Conservation (phyloP, 2,797 vertebrate species). For the Sandelia bainsii region DNA sequence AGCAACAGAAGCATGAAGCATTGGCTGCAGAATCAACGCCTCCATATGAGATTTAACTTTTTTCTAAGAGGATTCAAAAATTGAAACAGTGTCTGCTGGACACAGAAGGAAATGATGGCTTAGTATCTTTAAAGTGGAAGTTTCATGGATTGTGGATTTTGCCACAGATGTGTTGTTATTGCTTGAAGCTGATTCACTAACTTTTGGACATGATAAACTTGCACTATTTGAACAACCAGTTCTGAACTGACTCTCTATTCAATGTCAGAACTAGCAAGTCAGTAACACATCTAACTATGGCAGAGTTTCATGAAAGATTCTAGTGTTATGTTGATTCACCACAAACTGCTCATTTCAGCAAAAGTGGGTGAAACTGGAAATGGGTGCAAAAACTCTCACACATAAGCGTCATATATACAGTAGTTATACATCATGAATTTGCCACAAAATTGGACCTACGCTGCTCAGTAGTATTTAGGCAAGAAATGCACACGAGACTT, state of each 20-base stretch:
- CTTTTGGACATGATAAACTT: background rate
- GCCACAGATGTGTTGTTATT: background rate
- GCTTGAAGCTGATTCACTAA: background rate
- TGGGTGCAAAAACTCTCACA: background rate
- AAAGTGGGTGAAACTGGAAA: conserved; percentile 11
- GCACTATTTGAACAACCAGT: background rate
- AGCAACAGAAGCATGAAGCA: conserved; percentile 59
- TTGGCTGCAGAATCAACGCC: conserved; percentile 43
- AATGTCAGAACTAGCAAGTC: background rate
- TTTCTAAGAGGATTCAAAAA: conserved; percentile 51
- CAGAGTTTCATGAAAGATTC: background rate
- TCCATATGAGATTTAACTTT: conserved; percentile 41
- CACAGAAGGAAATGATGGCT: conserved; percentile 27
- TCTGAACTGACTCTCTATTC: background rate
- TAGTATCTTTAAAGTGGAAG: conserved; percentile 19
- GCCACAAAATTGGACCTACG: background rate
- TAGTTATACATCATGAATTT: background rate
- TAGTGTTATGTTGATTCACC: conserved; percentile 2
- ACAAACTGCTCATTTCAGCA: conserved; percentile 10
- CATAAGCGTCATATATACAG: background rate
- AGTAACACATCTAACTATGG: background rate
- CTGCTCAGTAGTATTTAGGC: conserved; percentile 4
- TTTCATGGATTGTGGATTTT: conserved; percentile 14
- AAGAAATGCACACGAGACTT: conserved; percentile 31
- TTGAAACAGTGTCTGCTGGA: conserved; percentile 20